Percentiles rank a stretch among this genome's conserved stretches.
Evolutionary conservation across 37 sponge, comb jelly and placozoan genomes (phyloP).

Genomic region (Chondrosia reniformis): DNA sequence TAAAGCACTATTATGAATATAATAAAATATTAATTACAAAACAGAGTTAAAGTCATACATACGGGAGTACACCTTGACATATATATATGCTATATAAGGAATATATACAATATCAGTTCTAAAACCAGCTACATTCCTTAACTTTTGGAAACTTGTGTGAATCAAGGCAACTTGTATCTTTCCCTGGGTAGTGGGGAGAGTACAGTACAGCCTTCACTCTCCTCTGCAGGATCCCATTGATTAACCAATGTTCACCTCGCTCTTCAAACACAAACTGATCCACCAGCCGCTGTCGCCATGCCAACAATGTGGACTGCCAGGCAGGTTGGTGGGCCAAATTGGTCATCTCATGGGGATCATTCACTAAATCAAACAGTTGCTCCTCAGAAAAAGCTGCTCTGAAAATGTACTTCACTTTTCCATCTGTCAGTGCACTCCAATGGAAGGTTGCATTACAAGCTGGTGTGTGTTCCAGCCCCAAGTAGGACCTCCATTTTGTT

Average conservation of each 20-base stretch:
- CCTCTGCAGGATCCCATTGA: slow-evolving; percentile 25
- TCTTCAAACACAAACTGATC: slow-evolving; percentile 57
- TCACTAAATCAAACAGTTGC: slow-evolving; percentile 55
- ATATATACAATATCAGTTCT: slow-evolving; percentile 2
- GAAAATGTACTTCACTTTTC: slow-evolving; percentile 59
- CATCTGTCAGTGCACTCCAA: slow-evolving; percentile 68
- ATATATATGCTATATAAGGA: neutral
- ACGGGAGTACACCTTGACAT: neutral
- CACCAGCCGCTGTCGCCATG: slow-evolving; percentile 47
- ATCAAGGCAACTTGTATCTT: neutral
- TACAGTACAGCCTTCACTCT: slow-evolving; percentile 53
- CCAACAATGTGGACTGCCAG: slow-evolving; percentile 15
- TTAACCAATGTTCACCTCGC: slow-evolving; percentile 54
- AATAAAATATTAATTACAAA: neutral
- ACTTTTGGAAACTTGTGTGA: neutral
- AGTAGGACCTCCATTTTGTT: slow-evolving; percentile 30
- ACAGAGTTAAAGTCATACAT: neutral
- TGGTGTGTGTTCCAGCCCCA: slow-evolving; percentile 60
- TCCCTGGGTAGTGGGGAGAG: slow-evolving; percentile 56
- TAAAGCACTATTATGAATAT: too few species aligned
- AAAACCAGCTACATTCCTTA: neutral
- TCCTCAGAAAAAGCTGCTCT: slow-evolving; percentile 50
- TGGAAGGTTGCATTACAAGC: slow-evolving; percentile 63
- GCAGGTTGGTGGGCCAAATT: slow-evolving; percentile 33
- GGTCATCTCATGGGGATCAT: slow-evolving; percentile 46